Conservation (phyloP, 2,797 vertebrate genomes). For the Pantherophis alleghaniensis region DNA sequence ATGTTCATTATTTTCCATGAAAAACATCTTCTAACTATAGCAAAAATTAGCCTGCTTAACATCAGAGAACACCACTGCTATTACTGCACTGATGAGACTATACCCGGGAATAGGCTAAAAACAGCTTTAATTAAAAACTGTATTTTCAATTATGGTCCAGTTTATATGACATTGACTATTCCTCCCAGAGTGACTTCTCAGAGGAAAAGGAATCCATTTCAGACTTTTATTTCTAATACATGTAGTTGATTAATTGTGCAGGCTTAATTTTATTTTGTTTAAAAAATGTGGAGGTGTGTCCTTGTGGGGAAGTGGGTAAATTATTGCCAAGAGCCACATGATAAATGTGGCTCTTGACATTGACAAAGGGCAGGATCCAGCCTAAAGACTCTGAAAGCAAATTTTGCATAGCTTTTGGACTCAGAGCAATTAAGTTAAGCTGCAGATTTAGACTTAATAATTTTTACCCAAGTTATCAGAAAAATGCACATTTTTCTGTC, state of each 20-base stretch:
- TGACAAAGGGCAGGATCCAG: neutral
- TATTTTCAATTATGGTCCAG: neutral
- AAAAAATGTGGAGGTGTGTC: neutral
- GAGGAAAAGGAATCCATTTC: constrained; percentile 21
- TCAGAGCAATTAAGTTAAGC: neutral
- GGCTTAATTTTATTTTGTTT: constrained; percentile 28
- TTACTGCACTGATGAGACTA: neutral
- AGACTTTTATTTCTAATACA: constrained; percentile 47
- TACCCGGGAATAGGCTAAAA: neutral
- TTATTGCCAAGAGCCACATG: neutral
- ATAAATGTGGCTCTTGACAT: neutral
- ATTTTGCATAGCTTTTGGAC: neutral
- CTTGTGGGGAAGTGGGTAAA: constrained; percentile 19
- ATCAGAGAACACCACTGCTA: neutral
- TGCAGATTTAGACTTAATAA: neutral
- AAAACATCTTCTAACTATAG: neutral
- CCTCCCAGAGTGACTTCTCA: constrained; percentile 12
- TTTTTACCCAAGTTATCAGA: constrained; percentile 15
- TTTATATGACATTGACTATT: constrained; percentile 19
- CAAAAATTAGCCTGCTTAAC: neutral
- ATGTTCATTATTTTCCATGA: neutral
- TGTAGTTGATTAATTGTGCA: constrained; percentile 47
- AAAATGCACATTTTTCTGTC: neutral
- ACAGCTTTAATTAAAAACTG: constrained; percentile 5
- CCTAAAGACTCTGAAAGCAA: neutral